These are phyloP conservation scores for Drosophila lacteicornis DNA, from an alignment of 1,140 invertebrate species.

Conservation along the genomic window DNA sequence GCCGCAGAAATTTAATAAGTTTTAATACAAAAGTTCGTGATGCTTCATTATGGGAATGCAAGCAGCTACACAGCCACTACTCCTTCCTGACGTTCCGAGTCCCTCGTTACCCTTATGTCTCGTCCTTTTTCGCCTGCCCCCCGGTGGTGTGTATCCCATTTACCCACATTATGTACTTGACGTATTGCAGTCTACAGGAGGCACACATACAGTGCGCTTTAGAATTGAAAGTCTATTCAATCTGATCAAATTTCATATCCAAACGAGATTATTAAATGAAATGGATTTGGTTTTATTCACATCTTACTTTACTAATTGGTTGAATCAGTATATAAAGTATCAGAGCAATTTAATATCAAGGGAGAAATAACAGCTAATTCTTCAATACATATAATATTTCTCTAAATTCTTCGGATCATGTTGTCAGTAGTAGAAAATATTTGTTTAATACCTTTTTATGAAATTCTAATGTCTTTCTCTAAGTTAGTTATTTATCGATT, in stretches of 20 bases:
- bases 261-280: neutral
- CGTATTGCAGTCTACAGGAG: constrained; percentile 1
- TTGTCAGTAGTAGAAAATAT: neutral
- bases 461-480: neutral
- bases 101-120: neutral
- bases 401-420: neutral
- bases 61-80: constrained; percentile 20
- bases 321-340: no score
- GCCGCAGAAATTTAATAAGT: constrained; percentile 76
- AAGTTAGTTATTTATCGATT: neutral
- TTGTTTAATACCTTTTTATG: neutral
- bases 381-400: no score
- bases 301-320: no score
- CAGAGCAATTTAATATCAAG: no score
- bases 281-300: neutral
- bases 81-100: neutral
- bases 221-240: neutral
- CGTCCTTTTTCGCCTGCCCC: constrained; percentile 3
- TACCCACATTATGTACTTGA: constrained; percentile 42
- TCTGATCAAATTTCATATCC: neutral
- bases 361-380: no score
- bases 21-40: constrained; percentile 72
- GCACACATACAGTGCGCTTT: constrained; percentile 15
- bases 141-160: constrained; percentile 19
- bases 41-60: constrained; percentile 69